phyloP scores from a whole-genome alignment of 2,113 vertebrate species.

The Gasterosteus aculeatus region DNA sequence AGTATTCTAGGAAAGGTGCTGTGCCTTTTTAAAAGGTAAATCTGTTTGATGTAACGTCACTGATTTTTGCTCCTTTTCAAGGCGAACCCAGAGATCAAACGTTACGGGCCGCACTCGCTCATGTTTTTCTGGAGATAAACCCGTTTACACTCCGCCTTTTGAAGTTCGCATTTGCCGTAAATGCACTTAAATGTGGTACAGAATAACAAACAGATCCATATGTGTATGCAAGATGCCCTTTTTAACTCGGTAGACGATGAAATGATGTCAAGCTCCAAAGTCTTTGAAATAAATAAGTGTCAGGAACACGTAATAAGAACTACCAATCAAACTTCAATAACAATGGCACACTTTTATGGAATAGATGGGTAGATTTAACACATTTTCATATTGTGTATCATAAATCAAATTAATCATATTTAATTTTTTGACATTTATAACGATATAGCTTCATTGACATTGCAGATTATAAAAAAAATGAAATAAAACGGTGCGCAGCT shows the following conservation, averaged over 20 bases:
- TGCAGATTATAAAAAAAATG: background rate
- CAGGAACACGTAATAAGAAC: background rate
- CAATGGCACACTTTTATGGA: background rate
- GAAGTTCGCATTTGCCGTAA: slow-evolving; percentile 17
- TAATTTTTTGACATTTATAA: background rate
- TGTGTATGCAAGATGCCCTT: background rate
- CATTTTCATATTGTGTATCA: background rate
- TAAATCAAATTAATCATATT: too few relatives aligned
- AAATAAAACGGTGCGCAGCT: background rate
- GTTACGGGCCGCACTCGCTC: background rate
- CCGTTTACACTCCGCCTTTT: slow-evolving; percentile 14
- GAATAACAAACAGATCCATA: background rate
- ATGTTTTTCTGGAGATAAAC: background rate
- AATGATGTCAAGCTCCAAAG: background rate
- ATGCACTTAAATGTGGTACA: slow-evolving; percentile 23
- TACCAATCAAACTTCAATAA: background rate
- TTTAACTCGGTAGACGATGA: background rate
- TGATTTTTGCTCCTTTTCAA: slow-evolving; percentile 17
- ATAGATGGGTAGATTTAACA: background rate
- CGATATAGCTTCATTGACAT: background rate
- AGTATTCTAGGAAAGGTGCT: background rate
- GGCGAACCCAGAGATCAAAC: slow-evolving; percentile 24
- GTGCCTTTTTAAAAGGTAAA: background rate
- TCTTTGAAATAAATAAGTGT: background rate
- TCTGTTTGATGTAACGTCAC: slow-evolving; percentile 1